Base-by-base conservation (phyloP, 2,888 invertebrate species). In the Congeria kusceri region DNA sequence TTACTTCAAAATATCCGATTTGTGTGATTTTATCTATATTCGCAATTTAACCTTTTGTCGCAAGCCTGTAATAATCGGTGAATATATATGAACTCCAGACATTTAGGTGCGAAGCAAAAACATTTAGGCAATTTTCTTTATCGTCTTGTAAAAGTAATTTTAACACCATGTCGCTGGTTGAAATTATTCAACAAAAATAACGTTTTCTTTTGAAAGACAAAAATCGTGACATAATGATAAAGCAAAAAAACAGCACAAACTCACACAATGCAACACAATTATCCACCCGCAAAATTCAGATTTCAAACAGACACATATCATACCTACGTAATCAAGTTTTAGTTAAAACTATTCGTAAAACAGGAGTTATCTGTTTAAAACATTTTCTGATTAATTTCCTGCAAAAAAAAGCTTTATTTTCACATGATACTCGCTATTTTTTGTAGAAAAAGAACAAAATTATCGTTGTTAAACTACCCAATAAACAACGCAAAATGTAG, bases 1-100 rank as follows among this genome's bases (percentile, higher is more conserved):
- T 81, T 77, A 81, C 73, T 58, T 53, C 68, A 67, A 65, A 59
- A 64, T 39, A 39, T 64, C 44, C 63, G 59, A 59, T 64, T 44
- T 44, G 25, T 29, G 44, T 29, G 73, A 77, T 73, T 62, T 67
- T 39, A 80, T 80, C 80, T 62, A 39, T 32, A 53, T 53, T 53
- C 23, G 5, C 5, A 20, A 20, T 53, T 58, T 44, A 58, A 27
- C 44, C 58, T 28, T 44, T 64, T 72, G 75, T 68, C 74, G 68
- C 75, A 64, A 75, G 77, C 27, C 72, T 63, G 29, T 58, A 68
- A 28, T 69, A 53, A 76, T 53, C 47, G 29, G 25, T 59, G 63
- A 57, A 68, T 68, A 57, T 49, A 56, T 18, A 66, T 67, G 62
- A 57, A 28, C 25, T 15, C 46, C 39, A 79, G 79, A 79, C 79